Evolutionary conservation across 2,797 vertebrate species (phyloP).

Genomic region (Hylomyscus alleni): DNA sequence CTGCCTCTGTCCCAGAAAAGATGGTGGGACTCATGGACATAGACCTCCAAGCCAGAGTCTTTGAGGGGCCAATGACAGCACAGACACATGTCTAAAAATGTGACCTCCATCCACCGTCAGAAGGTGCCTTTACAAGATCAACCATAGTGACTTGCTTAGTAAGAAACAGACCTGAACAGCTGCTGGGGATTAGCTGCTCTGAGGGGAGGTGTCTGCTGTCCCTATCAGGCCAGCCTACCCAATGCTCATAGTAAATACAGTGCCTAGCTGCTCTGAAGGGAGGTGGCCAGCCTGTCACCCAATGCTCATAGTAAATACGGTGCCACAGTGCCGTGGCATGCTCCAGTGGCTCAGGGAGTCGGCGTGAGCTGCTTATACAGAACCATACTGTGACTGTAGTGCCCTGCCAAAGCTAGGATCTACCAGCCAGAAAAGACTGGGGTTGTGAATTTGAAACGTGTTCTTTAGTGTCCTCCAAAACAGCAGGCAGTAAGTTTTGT

Average conservation of each 20-base stretch:
- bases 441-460: slow-evolving; percentile 40
- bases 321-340: no score
- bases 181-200: slow-evolving; percentile 21
- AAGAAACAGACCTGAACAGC: slow-evolving; percentile 10
- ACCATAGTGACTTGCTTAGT: slow-evolving; percentile 25
- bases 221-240: not conserved
- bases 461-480: not conserved
- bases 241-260: not conserved
- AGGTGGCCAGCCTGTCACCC: not conserved
- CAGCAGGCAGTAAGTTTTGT: not conserved
- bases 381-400: not conserved
- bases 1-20: slow-evolving; percentile 73
- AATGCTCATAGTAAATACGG: not conserved
- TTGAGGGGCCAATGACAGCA: slow-evolving; percentile 15
- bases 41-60: slow-evolving; percentile 81
- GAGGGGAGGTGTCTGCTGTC: not conserved
- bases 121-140: slow-evolving; percentile 34
- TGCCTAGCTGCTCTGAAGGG: slow-evolving; percentile 18
- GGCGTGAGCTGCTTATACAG: not conserved
- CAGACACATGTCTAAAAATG: slow-evolving; percentile 44
- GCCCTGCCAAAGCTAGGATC: not conserved
- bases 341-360: not conserved
- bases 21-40: slow-evolving; percentile 48
- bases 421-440: not conserved
- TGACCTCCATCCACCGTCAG: slow-evolving; percentile 2